Evolutionary conservation across 2,113 vertebrate genomes (phyloP), one percentile per base, ranked within the genome.

Genomic region (Peromyscus polionotus): DNA sequence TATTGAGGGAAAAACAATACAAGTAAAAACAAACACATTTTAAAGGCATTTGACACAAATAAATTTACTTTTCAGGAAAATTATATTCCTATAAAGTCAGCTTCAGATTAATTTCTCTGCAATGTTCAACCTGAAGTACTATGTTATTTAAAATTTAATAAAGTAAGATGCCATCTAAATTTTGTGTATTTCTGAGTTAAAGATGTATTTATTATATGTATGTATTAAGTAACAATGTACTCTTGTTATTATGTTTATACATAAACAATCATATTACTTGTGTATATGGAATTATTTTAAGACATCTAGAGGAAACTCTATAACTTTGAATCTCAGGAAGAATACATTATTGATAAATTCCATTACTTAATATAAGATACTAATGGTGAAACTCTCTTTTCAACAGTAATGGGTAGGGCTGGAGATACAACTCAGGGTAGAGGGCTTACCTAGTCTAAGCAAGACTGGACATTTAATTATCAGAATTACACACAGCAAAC

Each of bases 21-120:
- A 91, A 93, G 28, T 54, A 61, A 96, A 96, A 84, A 36, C n/a
- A 95, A 92, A 51, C 51, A 59, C 22, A 70, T 72, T 80, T 93
- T 80, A 72, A 96, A 76, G 57, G 22, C 13, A 48, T 92, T 84
- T 33, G 51, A 85, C 33, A 57, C 11, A 65, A 76, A n/a, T 33
- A 17, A 65, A 92, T 79, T 87, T 95, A 48, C 17, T 94, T 95
- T 96, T 93, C 67, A 59, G 42, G 51, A 88, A 91, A 39, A 20
- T 51, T 92, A 59, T 65, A 76, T 57, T 91, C 19, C 70, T 88
- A 48, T 9, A 90, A 39, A 63, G 16, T 94, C 24, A 67, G 33
- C 5, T 92, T 68, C 85, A 89, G 80, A 90, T 86, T 91, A 19
- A 88, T 80, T 89, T 84, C 24, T 79, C 95, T 94, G 19, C 1